Evolutionary conservation across 30 jellyfish, hydroid and myxozoan genomes (phyloP).

Genomic region (Hydractinia symbiolongicarpus): DNA sequence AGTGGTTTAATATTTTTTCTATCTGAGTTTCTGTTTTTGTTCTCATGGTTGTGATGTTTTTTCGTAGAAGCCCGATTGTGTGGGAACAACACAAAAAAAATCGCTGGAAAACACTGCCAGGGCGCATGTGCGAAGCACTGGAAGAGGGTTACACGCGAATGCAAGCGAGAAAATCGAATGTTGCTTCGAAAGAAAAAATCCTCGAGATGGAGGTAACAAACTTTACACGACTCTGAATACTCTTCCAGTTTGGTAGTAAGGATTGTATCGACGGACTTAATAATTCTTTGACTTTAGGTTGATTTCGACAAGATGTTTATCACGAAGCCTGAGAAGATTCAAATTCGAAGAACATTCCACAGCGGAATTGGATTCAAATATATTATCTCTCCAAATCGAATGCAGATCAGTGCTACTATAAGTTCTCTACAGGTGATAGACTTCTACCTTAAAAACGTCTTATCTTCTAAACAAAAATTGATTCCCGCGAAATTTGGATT

Average conservation of each 20-base stretch:
- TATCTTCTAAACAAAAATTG: no score
- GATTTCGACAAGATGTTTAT: constrained; percentile 87
- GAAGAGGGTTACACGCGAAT: constrained; percentile 62
- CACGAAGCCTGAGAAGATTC: constrained; percentile 73
- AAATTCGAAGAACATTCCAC: constrained; percentile 88
- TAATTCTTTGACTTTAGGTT: constrained; percentile 34
- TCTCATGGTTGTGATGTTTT: neutral
- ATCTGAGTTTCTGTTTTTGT: neutral
- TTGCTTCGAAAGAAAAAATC: constrained; percentile 31
- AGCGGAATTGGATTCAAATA: constrained; percentile 88
- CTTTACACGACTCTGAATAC: neutral
- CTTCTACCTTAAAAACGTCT: no score
- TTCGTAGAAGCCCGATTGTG: constrained; percentile 63
- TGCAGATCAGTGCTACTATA: constrained; percentile 84
- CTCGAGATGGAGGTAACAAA: constrained; percentile 67
- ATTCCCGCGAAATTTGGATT: no score
- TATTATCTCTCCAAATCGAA: constrained; percentile 77
- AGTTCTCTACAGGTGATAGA: constrained; percentile 75
- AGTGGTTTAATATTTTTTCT: neutral
- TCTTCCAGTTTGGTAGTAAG: neutral
- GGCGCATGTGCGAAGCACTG: constrained; percentile 48
- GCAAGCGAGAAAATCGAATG: constrained; percentile 49
- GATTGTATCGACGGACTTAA: neutral
- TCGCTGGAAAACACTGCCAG: constrained; percentile 91
- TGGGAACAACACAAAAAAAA: constrained; percentile 80